Percentiles rank a stretch among this genome's conserved stretches.
Conservation (phyloP, 2,113 vertebrate genomes). For the Myiozetetes cayanensis region DNA sequence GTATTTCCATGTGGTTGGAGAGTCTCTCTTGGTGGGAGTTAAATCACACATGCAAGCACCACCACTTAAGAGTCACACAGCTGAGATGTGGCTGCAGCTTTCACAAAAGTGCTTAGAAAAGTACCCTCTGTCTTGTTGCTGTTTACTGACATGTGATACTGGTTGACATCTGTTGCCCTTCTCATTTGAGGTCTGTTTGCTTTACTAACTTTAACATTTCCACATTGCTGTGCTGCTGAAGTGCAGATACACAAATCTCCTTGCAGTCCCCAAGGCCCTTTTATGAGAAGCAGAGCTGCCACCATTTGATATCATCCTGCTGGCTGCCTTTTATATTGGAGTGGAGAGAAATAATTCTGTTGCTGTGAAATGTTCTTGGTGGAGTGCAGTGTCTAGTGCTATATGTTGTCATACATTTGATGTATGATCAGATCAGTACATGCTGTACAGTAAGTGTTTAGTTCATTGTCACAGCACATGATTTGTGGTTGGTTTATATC, state of each 20-base stretch:
- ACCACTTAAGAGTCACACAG: neutral
- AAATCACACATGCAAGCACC: neutral
- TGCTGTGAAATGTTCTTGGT: conserved; percentile 12
- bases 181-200: conserved; percentile 64
- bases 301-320: conserved; percentile 40
- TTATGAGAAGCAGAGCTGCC: conserved; percentile 38
- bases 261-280: conserved; percentile 44
- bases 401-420: conserved; percentile 33
- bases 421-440: conserved; percentile 29
- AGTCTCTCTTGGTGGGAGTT: neutral
- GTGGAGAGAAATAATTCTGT: neutral
- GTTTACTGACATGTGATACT: conserved; percentile 72
- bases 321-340: neutral
- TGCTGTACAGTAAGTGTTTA: conserved; percentile 26
- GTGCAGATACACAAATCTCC: conserved; percentile 53
- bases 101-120: conserved; percentile 60
- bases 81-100: conserved; percentile 29
- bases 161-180: conserved; percentile 74
- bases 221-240: conserved; percentile 56
- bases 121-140: conserved; percentile 55
- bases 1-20: neutral
- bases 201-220: conserved; percentile 70
- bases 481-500: conserved; percentile 33
- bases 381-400: conserved; percentile 1
- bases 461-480: conserved; percentile 15